Conservation (phyloP, 2,797 vertebrate genomes). For the Pitangus sulphuratus region DNA sequence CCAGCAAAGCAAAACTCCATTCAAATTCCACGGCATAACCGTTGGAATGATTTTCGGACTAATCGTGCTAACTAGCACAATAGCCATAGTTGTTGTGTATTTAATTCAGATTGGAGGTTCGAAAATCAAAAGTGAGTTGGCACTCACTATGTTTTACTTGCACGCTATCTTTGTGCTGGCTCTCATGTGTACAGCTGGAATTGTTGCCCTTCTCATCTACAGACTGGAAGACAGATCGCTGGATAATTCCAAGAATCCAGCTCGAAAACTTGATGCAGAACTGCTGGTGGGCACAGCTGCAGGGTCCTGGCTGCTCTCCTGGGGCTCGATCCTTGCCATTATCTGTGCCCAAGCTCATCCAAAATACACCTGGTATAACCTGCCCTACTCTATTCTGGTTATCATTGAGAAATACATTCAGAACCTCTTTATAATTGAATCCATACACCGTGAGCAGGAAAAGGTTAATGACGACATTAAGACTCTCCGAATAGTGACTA, state of each 20-base stretch:
- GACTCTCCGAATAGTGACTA: conserved; percentile 82
- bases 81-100: conserved; percentile 90
- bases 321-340: conserved; percentile 90
- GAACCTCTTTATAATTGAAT: conserved; percentile 95
- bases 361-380: conserved; percentile 87
- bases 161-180: conserved; percentile 84
- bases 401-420: conserved; percentile 93
- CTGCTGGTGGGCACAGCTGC: conserved; percentile 90
- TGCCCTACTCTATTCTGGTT: conserved; percentile 87
- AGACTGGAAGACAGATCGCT: conserved; percentile 80
- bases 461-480: conserved; percentile 55
- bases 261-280: conserved; percentile 89
- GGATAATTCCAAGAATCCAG: conserved; percentile 88
- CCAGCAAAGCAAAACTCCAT: conserved; percentile 77
- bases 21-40: conserved; percentile 78
- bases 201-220: conserved; percentile 86
- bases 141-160: conserved; percentile 91
- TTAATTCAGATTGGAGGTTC: conserved; percentile 87
- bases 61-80: conserved; percentile 85
- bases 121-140: conserved; percentile 80
- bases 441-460: conserved; percentile 84
- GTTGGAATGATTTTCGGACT: conserved; percentile 87
- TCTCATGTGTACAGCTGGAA: conserved; percentile 86
- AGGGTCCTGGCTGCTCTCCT: conserved; percentile 94
- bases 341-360: conserved; percentile 78